Conservation (phyloP, 2,113 vertebrate species). For the Osmerus eperlanus region DNA sequence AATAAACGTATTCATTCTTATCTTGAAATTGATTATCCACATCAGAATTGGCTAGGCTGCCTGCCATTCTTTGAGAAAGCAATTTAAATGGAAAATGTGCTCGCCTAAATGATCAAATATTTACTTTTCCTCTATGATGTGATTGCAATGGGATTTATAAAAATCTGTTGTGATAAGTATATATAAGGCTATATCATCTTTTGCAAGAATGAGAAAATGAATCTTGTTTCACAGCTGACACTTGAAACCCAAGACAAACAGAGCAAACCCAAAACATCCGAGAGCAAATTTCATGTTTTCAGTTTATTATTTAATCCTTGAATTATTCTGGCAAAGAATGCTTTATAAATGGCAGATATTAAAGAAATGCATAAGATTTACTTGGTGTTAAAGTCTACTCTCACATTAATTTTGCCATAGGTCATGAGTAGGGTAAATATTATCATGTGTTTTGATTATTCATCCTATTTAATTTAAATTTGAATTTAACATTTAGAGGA, state of each 20-base stretch:
- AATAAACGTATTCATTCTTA: slow-evolving; percentile 2
- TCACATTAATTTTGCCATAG: slow-evolving; percentile 23
- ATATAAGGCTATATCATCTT: slow-evolving; percentile 4
- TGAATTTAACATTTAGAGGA: background rate
- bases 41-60: background rate
- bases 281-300: slow-evolving; percentile 15
- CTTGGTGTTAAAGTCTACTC: slow-evolving; percentile 13
- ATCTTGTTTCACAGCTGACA: slow-evolving; percentile 24
- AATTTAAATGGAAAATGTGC: slow-evolving; percentile 7
- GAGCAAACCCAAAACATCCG: slow-evolving; percentile 24
- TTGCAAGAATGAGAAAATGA: slow-evolving; percentile 7
- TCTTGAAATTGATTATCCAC: background rate
- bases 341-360: slow-evolving; percentile 19
- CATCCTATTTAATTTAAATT: background rate
- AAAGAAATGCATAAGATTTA: background rate
- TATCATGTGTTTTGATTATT: slow-evolving; percentile 7
- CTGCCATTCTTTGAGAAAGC: slow-evolving; percentile 5
- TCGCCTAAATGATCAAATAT: slow-evolving; percentile 1
- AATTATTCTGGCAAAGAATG: slow-evolving; percentile 16
- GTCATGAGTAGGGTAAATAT: slow-evolving; percentile 21
- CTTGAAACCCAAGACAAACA: slow-evolving; percentile 10
- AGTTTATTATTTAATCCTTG: slow-evolving; percentile 25
- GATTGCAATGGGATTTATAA: slow-evolving; percentile 5
- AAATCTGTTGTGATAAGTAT: slow-evolving; percentile 8
- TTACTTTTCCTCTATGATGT: background rate